phyloP scores from a whole-genome alignment of 2,888 invertebrate species.

The Notodonta dromedarius region DNA sequence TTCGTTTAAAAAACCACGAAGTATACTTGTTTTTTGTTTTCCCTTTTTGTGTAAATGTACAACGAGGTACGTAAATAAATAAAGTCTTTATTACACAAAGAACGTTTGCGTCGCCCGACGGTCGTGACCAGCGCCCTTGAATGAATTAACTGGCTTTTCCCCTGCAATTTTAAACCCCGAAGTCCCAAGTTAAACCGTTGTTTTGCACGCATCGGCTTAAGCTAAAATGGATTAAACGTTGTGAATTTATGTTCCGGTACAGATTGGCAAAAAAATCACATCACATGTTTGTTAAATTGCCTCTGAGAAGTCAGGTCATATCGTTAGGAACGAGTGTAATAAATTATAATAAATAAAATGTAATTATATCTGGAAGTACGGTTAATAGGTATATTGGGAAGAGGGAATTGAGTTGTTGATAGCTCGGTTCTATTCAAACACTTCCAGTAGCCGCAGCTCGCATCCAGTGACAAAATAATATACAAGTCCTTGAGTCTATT shows the following conservation, averaged over 20 bases:
- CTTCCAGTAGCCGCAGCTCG: too few relatives aligned
- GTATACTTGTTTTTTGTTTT: slow-evolving; percentile 28
- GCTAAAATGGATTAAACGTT: slow-evolving; percentile 5
- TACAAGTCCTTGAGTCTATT: too few relatives aligned
- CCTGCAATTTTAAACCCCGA: slow-evolving; percentile 35
- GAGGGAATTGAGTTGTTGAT: too few relatives aligned
- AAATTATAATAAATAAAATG: too few relatives aligned
- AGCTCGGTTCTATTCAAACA: too few relatives aligned
- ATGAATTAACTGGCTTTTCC: slow-evolving; percentile 36
- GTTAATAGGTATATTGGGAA: too few relatives aligned
- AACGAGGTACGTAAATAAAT: slow-evolving; percentile 46
- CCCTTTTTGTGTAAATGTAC: slow-evolving; percentile 42
- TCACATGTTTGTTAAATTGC: not conserved
- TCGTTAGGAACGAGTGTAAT: too few relatives aligned
- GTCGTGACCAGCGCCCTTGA: slow-evolving; percentile 30
- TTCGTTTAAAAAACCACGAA: slow-evolving; percentile 36
- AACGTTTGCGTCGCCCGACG: slow-evolving; percentile 40
- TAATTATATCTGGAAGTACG: too few relatives aligned
- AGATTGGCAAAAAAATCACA: not conserved
- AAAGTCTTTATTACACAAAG: slow-evolving; percentile 44
- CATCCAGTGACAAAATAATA: too few relatives aligned
- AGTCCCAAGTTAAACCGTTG: slow-evolving; percentile 18
- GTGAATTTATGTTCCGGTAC: not conserved
- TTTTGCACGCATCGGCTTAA: slow-evolving; percentile 19
- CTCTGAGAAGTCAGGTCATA: not conserved